Base-by-base conservation (phyloP, 2,797 vertebrate genomes). In the Ctenopoma kingsleyae region DNA sequence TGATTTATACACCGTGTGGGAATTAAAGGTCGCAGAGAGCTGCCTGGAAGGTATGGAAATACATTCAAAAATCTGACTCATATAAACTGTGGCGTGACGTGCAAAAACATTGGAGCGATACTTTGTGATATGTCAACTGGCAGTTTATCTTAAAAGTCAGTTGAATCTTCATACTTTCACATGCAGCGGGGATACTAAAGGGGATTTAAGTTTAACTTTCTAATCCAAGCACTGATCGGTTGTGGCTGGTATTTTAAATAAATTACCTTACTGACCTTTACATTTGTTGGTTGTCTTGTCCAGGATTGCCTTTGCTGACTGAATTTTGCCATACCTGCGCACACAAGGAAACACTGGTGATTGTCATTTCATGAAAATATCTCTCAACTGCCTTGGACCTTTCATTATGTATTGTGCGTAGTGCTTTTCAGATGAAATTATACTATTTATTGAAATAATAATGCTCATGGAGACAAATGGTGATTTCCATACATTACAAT, bases 271-370 rank as follows among this genome's bases (percentile, higher is more conserved):
- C 93, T 80, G 92, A 99, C 98, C 98, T 98, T 99, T 99, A 94
- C 98, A 99, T 95, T 99, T 99, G 95, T 99, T 99, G 79, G 98
- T 99, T 43, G 98, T 98, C 93, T 99, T 99, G 92, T 99, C 98
- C 94, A 99, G 94, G 91, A 99, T 99, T 74, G 98, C 98, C 93
- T 99, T 99, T 0, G 98, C 99, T 77, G 98, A 99, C 76, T 99
- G 97, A 66, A 99, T 99, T 94, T 99, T 99, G 66, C 98, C 98
- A 82, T 99, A 99, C 92, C 98, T 99, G 87, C 38, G 84, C 83
- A 58, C 32, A 72, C 73, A 19, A 68, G 1, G 17, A 41, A 12
- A 54, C 5, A 23, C 11, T 25, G 6, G 20, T 19, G 25, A 30
- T 22, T 7, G 16, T 47, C 48, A 51, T 15, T 65, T 6, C 23